phyloP scores from a whole-genome alignment of 1,140 invertebrate species.

The Centruroides sculpturatus region DNA sequence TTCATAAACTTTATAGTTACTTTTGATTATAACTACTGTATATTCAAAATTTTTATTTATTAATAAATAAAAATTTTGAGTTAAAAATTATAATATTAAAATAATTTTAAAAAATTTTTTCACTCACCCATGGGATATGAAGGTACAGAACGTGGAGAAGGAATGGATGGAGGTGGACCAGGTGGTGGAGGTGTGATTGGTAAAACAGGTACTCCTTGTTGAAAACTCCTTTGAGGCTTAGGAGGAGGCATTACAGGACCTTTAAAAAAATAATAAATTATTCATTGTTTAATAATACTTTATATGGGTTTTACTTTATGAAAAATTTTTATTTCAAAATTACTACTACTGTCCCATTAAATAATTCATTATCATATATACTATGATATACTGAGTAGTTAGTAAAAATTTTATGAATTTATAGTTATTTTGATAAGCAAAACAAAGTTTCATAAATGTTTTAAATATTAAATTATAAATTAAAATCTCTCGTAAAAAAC shows the following conservation, averaged over 20 bases:
- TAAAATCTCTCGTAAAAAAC: too few species aligned
- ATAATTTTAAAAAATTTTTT: not conserved
- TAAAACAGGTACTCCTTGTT: conserved; percentile 14
- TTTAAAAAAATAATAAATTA: not conserved
- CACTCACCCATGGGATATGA: conserved; percentile 11
- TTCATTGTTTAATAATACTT: not conserved
- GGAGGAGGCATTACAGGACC: conserved; percentile 20
- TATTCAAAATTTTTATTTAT: not conserved
- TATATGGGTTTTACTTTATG: not conserved
- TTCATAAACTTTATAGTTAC: too few species aligned
- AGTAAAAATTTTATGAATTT: too few species aligned
- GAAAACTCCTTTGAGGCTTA: conserved; percentile 25
- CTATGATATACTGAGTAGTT: too few species aligned
- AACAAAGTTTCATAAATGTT: too few species aligned
- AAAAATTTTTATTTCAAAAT: not conserved
- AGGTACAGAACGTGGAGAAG: conserved; percentile 15
- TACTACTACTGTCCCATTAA: not conserved
- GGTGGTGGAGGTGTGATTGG: conserved; percentile 17
- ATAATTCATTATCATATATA: too few species aligned
- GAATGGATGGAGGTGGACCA: conserved; percentile 18
- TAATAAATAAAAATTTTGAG: not conserved
- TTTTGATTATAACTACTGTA: too few species aligned
- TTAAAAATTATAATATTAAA: not conserved
- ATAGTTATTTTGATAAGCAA: too few species aligned
- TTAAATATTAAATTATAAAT: too few species aligned